Base-by-base conservation (phyloP, 2,113 vertebrate genomes). In the Pachycephala philippinensis region DNA sequence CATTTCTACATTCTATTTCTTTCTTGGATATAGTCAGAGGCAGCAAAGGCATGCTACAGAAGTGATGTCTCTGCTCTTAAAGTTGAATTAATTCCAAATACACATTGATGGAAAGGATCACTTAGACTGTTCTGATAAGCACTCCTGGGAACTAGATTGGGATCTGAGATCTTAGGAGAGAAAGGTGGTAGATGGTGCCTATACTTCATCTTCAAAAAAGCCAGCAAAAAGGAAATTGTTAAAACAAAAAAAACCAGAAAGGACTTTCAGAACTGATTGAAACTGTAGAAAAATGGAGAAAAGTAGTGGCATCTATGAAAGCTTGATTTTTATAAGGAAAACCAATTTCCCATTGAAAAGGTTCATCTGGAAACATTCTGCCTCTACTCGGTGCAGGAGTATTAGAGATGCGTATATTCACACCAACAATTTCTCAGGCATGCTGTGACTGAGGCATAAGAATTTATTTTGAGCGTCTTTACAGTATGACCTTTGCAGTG, bases 351-450 rank as follows among this genome's bases (percentile, higher is more conserved):
- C 1, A 27, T 13, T 40, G 52, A 42, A 65, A 78, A 50, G 4
- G 8, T 72, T 85, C 5, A 56, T 9, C 44, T 70, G 28, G 37
- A 89, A 85, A 28, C 2, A 1, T 83, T 83, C 42, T 70, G 5
- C 19, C 13, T 47, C 23, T 85, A 9, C 6, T 69, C 65, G 37
- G 17, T 45, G 6, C 20, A 63, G 60, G 9, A n/a, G 5, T 40
- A 23, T 11, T 39, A 40, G 20, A 82, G 11, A 40, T 44, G 12
- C 0, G 0, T 6, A 16, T 31, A 50, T 5, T 15, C 6, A 5
- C 22, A 54, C 5, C 1, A 1, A n/a, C 2, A 4, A 3, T 70
- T 88, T 65, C 18, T 57, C 30, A 9, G 5, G 7, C 24, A 27
- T 4, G 1, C 2, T 35, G 15, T 87, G n/a, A 13, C 15, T n/a